phyloP scores from a whole-genome alignment of 2,888 invertebrate genomes.

The Heliconius aoede region DNA sequence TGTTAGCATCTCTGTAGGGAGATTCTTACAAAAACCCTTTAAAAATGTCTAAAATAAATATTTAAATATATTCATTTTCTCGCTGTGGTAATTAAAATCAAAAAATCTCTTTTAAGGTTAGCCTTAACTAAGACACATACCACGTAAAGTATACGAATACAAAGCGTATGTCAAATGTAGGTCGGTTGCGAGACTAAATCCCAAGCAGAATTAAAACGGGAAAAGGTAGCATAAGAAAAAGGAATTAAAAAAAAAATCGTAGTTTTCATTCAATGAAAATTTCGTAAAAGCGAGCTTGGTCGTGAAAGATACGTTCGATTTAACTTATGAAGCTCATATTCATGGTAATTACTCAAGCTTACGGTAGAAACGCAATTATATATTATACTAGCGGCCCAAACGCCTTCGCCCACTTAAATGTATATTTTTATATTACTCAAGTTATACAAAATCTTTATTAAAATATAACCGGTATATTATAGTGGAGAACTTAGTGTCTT shows the following conservation, averaged over 20 bases:
- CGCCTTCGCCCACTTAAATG: too few species aligned
- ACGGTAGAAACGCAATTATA: not conserved
- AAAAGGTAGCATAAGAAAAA: constrained; percentile 34
- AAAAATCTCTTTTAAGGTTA: too few species aligned
- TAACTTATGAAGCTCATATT: constrained; percentile 5
- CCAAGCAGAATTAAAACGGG: constrained; percentile 29
- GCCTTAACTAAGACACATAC: too few species aligned
- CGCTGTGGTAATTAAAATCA: too few species aligned
- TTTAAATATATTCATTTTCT: too few species aligned
- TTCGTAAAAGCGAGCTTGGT: constrained; percentile 33
- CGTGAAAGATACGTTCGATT: constrained; percentile 30
- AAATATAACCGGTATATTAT: too few species aligned
- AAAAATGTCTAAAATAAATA: too few species aligned
- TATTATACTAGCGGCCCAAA: not conserved
- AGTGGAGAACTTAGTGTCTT: too few species aligned
- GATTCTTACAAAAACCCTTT: too few species aligned
- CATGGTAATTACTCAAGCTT: not conserved
- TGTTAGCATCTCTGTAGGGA: too few species aligned
- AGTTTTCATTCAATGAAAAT: constrained; percentile 37
- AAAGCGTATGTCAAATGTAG: constrained; percentile 37
- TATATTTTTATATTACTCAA: too few species aligned
- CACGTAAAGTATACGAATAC: constrained; percentile 30
- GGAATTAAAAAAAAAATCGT: constrained; percentile 36
- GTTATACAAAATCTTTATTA: too few species aligned
- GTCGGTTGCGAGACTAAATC: constrained; percentile 38